phyloP scores from a whole-genome alignment of 2,113 vertebrate genomes.

The Muscicapa adusta region DNA sequence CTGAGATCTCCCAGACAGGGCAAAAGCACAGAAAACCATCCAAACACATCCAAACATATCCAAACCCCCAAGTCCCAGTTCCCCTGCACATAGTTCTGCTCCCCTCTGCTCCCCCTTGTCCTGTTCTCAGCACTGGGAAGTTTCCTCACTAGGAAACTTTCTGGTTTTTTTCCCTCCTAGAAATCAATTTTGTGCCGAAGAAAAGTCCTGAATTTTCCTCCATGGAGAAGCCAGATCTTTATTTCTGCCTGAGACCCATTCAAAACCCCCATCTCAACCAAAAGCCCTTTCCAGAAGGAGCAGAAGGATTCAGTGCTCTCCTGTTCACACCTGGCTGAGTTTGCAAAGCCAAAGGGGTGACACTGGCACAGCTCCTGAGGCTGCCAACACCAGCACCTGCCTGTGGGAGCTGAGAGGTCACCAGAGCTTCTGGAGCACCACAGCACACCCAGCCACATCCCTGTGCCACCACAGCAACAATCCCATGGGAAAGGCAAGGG shows the following conservation, averaged over 20 bases:
- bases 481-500: accelerated
- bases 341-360: neutral
- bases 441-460: neutral
- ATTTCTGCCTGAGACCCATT: neutral
- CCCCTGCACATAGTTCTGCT: neutral
- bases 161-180: neutral
- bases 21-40: neutral
- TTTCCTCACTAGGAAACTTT: neutral
- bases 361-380: neutral
- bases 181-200: neutral
- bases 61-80: neutral
- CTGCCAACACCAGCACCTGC: neutral
- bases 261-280: neutral
- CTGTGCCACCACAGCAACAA: neutral
- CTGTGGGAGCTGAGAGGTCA: neutral
- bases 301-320: neutral
- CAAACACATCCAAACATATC: neutral
- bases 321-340: neutral
- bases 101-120: neutral
- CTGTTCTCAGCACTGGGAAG: neutral
- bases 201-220: neutral
- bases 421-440: neutral
- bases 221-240: neutral
- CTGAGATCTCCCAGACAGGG: neutral
- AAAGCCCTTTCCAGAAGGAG: neutral